Evolutionary conservation across 2,113 vertebrate genomes (phyloP).

Genomic region (Sylvilagus bachmani): DNA sequence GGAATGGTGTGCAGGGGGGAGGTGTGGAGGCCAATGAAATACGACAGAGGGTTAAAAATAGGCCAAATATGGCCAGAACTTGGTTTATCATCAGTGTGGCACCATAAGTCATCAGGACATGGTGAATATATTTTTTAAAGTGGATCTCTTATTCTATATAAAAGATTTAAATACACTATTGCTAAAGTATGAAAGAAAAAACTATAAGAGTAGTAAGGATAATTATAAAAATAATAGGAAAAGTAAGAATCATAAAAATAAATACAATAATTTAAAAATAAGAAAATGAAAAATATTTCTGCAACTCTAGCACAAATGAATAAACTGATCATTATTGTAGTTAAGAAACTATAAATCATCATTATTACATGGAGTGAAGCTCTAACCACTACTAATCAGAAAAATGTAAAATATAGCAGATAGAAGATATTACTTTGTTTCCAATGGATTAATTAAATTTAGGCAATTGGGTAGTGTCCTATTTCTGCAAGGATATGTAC

Average conservation of each 20-base stretch:
- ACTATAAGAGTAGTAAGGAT: not conserved
- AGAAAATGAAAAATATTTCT: not conserved
- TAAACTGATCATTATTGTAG: not conserved
- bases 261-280: not conserved
- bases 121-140: not conserved
- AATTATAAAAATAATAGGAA: too few relatives aligned
- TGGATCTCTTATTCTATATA: not conserved
- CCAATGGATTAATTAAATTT: not conserved
- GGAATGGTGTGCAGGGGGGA: not conserved
- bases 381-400: not conserved
- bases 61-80: not conserved
- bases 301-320: not conserved
- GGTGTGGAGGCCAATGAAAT: not conserved
- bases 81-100: not conserved
- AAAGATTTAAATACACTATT: not conserved
- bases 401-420: not conserved
- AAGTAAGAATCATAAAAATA: too few relatives aligned
- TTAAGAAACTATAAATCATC: not conserved
- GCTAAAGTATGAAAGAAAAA: not conserved
- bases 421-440: not conserved
- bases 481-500: not conserved
- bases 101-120: not conserved
- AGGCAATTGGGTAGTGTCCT: not conserved
- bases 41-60: not conserved
- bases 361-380: not conserved